Base-by-base conservation (phyloP, 1,140 invertebrate genomes). In the Anastrepha obliqua region DNA sequence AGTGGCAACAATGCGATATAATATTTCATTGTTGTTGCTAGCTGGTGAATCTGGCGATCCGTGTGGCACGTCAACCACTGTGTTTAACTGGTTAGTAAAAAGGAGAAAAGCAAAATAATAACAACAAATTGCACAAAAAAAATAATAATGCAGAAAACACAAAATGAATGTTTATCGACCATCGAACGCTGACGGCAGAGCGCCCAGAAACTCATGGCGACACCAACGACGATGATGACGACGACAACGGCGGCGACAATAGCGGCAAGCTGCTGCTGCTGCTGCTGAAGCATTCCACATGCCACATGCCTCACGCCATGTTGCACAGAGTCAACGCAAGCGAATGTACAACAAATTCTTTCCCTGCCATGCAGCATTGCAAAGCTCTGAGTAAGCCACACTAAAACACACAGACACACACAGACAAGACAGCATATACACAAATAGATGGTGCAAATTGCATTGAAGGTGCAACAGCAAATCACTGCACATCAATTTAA, bases 401-500 rank as follows among this genome's bases (percentile, higher is more conserved):
- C 7, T 59, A 86, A 86, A 3, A 87, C 60, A 64, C 60, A 86
- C 42, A 39, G 13, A 11, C n/a, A 62, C 2, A 51, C 42, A 86
- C 13, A 86, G 17, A 44, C 39, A 29, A 60, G 20, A 67, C 17
- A 42, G 13, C 15, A n/a, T 47, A 81, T 51, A 81, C 8, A 64
- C 11, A 64, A 86, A 44, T n/a, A 47, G 51, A 44, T 44, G 20
- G 29, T 20, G 51, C 62, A 47, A 74, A 74, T 74, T 74, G 67
- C 70, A 74, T 47, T 9, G 70, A 74, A 74, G 74, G 47, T 51
- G 65, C 67, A 87, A 74, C 67, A 74, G 39, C 65, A 87, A 59
- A 70, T 74, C 58, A 55, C 70, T 74, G 87, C 88, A 89, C 91
- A 91, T 90, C 91, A 92, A 91, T 92, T 91, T 92, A 91, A 90